Base-by-base conservation (phyloP, 2,888 invertebrate genomes). In the Melitaea athalia region DNA sequence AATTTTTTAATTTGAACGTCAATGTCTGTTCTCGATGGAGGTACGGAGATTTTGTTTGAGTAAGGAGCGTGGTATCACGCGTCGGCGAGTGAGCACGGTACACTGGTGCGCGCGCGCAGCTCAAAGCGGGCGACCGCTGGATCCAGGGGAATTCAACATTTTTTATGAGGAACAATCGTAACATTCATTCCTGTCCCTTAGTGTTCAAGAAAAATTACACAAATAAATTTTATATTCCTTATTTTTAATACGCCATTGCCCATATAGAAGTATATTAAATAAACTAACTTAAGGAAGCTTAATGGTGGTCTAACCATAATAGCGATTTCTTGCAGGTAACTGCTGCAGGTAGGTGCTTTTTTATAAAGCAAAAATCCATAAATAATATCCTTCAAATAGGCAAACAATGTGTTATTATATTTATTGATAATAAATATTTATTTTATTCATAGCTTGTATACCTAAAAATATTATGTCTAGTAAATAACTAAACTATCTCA, bases 81-180 rank as follows among this genome's bases (percentile, higher is more conserved):
- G 79, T 87, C 81, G 84, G 79, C 82, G 85, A 81, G 79, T 79
- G 86, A 81, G 79, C 88, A 85, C 89, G 87, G 86, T 81, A 84
- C 88, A 91, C 91, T 91, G 91, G 82, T 78, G 81, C 89, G 88
- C 89, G 83, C 80, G 89, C 91, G 91, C 91, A 87, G 72, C 82
- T 84, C 81, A 70, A 79, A 82, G 72, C 82, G 79, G 81, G 79
- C 81, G 82, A 79, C 80, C 77, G 81, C 79, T 80, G 76, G 80
- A 79, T 71, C 70, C 83, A 85, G 88, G 78, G 65, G 74, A 74
- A 6, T 69, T 0, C 76, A 91, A 90, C 89, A 77, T 85, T 90
- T 68, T 50, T n/a, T 42, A 64, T 55, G 17, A 33, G 24, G 14
- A 1, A 33, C 33, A n/a, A 24, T 24, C 50, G 17, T 50, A 38